Evolutionary conservation across 2,113 vertebrate genomes (phyloP).

Genomic region (Mustelus asterias): DNA sequence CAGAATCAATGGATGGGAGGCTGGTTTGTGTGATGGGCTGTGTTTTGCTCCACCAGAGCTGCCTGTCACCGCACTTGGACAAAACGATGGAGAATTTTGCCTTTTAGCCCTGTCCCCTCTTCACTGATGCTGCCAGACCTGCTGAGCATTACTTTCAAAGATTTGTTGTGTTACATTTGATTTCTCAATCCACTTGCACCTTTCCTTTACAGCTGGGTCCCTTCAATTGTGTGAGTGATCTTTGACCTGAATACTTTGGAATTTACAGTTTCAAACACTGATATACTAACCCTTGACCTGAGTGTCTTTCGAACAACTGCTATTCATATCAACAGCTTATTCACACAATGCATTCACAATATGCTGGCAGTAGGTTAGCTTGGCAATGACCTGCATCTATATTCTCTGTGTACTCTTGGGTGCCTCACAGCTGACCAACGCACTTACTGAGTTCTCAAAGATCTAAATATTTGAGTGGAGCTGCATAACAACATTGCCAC

Average conservation of each 20-base stretch:
- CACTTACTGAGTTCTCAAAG: not conserved
- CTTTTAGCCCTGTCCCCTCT: not conserved
- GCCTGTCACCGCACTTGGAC: no score
- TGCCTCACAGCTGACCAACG: not conserved
- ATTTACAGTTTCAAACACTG: slow-evolving; percentile 1
- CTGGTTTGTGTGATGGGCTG: no score
- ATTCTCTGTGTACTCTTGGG: not conserved
- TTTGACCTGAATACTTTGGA: not conserved
- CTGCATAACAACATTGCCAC: not conserved
- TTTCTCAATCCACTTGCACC: not conserved
- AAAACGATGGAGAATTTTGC: no score
- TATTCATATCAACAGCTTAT: not conserved
- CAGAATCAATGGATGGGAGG: no score
- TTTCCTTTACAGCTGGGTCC: no score
- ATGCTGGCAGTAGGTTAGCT: not conserved
- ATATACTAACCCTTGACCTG: not conserved
- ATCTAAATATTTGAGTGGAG: not conserved
- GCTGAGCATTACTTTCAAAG: not conserved
- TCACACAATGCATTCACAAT: not conserved
- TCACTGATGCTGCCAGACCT: not conserved
- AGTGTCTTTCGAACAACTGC: not conserved
- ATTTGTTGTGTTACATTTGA: not conserved
- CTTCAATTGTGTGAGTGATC: not conserved
- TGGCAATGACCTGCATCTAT: not conserved
- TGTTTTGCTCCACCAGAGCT: no score